Conservation (phyloP, 1,140 invertebrate species). For the Bombus vancouverensis region DNA sequence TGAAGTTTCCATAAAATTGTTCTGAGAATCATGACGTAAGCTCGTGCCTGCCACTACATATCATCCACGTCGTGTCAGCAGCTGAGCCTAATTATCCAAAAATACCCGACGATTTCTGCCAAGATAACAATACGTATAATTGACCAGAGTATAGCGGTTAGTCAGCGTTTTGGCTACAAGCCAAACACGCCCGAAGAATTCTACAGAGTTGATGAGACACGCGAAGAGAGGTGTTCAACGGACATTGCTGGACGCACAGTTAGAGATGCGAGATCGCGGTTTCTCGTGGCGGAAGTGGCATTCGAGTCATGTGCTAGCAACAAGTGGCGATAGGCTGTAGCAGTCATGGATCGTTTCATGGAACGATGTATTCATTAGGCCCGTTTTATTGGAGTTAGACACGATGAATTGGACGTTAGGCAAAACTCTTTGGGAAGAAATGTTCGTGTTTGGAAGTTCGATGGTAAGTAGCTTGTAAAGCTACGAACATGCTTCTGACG, state of each 20-base stretch:
- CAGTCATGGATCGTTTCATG: neutral
- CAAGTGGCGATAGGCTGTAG: constrained; percentile 57
- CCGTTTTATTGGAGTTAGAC: constrained; percentile 30
- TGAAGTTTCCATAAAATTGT: constrained; percentile 17
- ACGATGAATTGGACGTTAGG: constrained; percentile 59
- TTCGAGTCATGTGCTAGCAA: constrained; percentile 54
- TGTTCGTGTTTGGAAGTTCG: constrained; percentile 56
- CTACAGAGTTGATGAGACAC: neutral
- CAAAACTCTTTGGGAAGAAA: constrained; percentile 4
- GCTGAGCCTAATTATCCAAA: constrained; percentile 42
- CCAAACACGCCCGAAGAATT: constrained; percentile 19
- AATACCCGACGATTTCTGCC: constrained; percentile 45
- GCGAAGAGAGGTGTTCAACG: too few species aligned
- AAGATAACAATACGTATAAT: constrained; percentile 55
- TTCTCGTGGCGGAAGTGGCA: constrained; percentile 40
- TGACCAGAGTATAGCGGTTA: constrained; percentile 18
- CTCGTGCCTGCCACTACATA: neutral
- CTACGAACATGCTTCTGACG: neutral
- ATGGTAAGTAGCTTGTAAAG: constrained; percentile 14
- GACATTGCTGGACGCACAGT: neutral
- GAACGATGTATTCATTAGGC: constrained; percentile 57
- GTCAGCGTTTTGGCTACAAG: neutral
- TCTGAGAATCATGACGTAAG: constrained; percentile 35
- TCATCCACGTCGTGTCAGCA: constrained; percentile 19
- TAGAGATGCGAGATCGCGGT: constrained; percentile 39